Evolutionary conservation across 1,140 invertebrate genomes (phyloP).

Genomic region (Diorhabda carinulata): DNA sequence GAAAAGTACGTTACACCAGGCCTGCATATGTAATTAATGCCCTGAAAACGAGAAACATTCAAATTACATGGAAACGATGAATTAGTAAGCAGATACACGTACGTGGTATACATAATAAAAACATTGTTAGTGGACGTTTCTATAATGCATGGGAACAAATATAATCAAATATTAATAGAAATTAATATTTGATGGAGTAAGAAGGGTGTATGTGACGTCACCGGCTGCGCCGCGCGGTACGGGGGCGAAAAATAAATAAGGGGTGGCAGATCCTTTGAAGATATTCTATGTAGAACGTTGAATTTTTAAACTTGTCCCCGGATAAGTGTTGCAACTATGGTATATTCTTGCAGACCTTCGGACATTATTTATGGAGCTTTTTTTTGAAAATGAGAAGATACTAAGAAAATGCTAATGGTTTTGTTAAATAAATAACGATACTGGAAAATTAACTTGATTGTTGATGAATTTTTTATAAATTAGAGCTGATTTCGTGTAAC

Average conservation of each 20-base stretch:
- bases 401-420: constrained; percentile 1
- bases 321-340: constrained; percentile 8
- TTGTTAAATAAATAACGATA: constrained; percentile 1
- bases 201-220: constrained; percentile 32
- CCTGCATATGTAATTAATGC: constrained; percentile 16
- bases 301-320: constrained; percentile 12
- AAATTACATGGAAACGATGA: constrained; percentile 22
- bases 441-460: neutral
- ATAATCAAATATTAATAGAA: constrained; percentile 36
- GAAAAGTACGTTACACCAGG: neutral
- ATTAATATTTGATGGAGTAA: constrained; percentile 32
- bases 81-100: constrained; percentile 21
- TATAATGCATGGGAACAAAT: constrained; percentile 35
- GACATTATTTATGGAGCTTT: neutral
- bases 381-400: neutral
- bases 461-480: too few species aligned
- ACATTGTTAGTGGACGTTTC: constrained; percentile 35
- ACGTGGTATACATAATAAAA: constrained; percentile 34
- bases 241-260: constrained; percentile 24
- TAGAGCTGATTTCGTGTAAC: too few species aligned
- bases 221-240: constrained; percentile 14
- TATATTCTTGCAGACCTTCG: neutral
- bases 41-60: constrained; percentile 15
- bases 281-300: constrained; percentile 14
- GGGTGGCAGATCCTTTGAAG: constrained; percentile 23